These are phyloP conservation scores for Aegithalos caudatus DNA, from an alignment of 2,113 vertebrate genomes.

Conservation along the genomic window DNA sequence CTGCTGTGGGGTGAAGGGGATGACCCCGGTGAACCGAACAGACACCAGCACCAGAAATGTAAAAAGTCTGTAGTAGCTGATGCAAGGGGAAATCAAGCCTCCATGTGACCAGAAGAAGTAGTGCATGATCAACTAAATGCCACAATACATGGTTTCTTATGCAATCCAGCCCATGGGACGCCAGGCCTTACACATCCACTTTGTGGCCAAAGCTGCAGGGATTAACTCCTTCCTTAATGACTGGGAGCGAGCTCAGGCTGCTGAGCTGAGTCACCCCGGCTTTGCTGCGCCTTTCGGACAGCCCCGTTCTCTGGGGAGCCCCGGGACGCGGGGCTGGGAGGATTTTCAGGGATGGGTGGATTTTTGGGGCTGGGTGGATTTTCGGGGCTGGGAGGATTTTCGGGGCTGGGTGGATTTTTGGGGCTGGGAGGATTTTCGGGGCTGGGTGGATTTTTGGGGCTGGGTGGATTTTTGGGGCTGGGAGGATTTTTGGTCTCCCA, in stretches of 20 bases:
- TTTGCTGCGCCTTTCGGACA: not conserved
- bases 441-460: accelerated
- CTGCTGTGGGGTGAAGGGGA: not conserved
- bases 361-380: too few relatives aligned
- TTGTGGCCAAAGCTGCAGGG: not conserved
- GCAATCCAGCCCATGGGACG: not conserved
- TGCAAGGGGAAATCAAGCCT: slow-evolving; percentile 19
- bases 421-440: accelerated
- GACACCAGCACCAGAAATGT: not conserved
- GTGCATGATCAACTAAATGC: not conserved
- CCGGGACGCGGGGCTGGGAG: accelerated
- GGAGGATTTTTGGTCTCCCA: not conserved
- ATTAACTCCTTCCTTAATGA: slow-evolving; percentile 7
- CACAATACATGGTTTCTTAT: slow-evolving; percentile 20
- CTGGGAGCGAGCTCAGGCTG: not conserved
- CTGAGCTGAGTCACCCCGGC: not conserved
- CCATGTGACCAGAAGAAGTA: slow-evolving; percentile 7
- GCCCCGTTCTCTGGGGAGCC: not conserved
- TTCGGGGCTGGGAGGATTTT: not conserved
- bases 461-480: not conserved
- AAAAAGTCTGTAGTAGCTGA: not conserved
- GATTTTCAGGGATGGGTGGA: not conserved
- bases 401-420: accelerated
- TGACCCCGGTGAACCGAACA: not conserved
- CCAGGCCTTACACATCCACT: not conserved